Evolutionary conservation across 2,797 vertebrate species (phyloP), one percentile per base, ranked within the genome.

Genomic region (Myotis vivesi): DNA sequence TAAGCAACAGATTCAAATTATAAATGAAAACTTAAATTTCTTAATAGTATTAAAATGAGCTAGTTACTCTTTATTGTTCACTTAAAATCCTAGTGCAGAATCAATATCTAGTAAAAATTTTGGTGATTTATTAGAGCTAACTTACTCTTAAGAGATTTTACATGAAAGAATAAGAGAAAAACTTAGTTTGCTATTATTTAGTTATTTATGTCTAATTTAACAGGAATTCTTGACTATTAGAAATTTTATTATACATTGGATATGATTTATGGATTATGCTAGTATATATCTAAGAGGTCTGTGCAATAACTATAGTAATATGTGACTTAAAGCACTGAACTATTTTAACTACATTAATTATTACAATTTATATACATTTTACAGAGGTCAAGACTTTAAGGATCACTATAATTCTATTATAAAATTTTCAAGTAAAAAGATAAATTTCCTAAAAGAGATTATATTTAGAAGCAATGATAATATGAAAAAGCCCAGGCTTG

Each of bases 241-340:
- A 98, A 98, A 87, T 92, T 94, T 97, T 98, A 96, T 94, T 96
- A 93, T 95, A 95, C 89, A 95, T 96, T 97, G 95, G 92, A 95
- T 98, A 97, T 98, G 96, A 97, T 96, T 97, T 97, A 97, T 96
- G 97, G 84, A 94, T 81, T 97, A 96, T 96, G 44, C 49, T 94
- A 97, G 77, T 97, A 95, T 97, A 97, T 98, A 97, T 98, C 96
- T 97, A 90, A 97, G 98, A 98, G 98, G 97, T 97, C 97, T 98
- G 98, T 98, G 98, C 98, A 98, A 98, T 98, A 98, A 98, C 94
- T 98, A 96, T 95, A 98, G 96, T 97, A 98, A 98, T 98, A 97
- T 97, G 75, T 97, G 97, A 97, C 95, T 94, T 97, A 97, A 96
- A 86, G 96, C 97, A 98, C 96, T 97, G 97, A 98, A 97, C 91